Conservation (phyloP, 2,797 vertebrate genomes). For the Serranus cabrilla region DNA sequence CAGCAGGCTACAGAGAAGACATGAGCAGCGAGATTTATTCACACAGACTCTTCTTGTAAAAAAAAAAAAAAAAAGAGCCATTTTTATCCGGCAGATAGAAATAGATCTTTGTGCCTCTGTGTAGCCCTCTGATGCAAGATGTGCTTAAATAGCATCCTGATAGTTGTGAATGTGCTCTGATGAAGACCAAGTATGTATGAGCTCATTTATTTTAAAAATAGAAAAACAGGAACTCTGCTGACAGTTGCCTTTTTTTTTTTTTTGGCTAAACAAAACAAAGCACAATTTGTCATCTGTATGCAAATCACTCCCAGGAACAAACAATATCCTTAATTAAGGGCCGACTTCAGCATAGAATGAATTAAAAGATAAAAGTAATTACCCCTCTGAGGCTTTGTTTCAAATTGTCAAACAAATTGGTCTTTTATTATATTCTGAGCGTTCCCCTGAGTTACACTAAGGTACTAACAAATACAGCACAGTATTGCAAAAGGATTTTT, state of each 20-base stretch:
- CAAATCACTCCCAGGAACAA: constrained; percentile 58
- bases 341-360: constrained; percentile 40
- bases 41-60: background rate
- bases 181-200: constrained; percentile 25
- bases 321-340: constrained; percentile 52
- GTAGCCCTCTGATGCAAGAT: constrained; percentile 31
- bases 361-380: constrained; percentile 67
- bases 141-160: constrained; percentile 26
- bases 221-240: constrained; percentile 39
- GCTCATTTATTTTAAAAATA: constrained; percentile 38
- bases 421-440: constrained; percentile 46
- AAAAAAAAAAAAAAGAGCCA: constrained; percentile 25
- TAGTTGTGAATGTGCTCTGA: constrained; percentile 20
- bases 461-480: constrained; percentile 24
- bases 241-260: constrained; percentile 27
- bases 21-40: constrained; percentile 19
- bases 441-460: constrained; percentile 33
- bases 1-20: constrained; percentile 19
- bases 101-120: constrained; percentile 53
- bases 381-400: constrained; percentile 59
- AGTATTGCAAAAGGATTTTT: constrained; percentile 2
- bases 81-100: constrained; percentile 62
- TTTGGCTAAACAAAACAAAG: constrained; percentile 14
- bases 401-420: constrained; percentile 60
- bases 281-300: constrained; percentile 59